phyloP scores from a whole-genome alignment of 2,888 invertebrate genomes.

The Synergus itoensis region DNA sequence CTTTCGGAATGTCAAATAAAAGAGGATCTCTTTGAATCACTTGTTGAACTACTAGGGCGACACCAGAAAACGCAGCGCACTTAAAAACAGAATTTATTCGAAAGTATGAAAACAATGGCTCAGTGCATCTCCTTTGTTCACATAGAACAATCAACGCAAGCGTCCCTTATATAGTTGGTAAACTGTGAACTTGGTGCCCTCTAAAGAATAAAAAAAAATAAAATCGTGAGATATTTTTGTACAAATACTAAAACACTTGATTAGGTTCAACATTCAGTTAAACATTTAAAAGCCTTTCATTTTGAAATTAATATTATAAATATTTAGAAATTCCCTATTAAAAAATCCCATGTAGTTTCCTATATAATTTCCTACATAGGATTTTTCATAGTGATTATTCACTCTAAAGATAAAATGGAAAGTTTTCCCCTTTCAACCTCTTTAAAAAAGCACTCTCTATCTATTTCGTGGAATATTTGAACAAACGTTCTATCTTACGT shows the following conservation, averaged over 20 bases:
- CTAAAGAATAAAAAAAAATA: neutral
- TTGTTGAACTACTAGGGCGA: conserved; percentile 50
- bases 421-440: neutral
- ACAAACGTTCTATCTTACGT: neutral
- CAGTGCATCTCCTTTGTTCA: conserved; percentile 58
- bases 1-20: conserved; percentile 46
- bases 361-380: too few relatives aligned
- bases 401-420: neutral
- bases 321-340: too few relatives aligned
- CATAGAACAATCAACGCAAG: conserved; percentile 60
- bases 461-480: neutral
- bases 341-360: too few relatives aligned
- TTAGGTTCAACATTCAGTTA: neutral
- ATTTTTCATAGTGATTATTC: too few relatives aligned
- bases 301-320: too few relatives aligned
- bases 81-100: conserved; percentile 57
- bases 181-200: conserved; percentile 16
- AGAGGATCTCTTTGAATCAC: conserved; percentile 49
- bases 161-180: conserved; percentile 46
- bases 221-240: neutral
- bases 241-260: neutral
- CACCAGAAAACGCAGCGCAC: conserved; percentile 39
- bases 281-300: neutral
- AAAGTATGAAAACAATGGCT: conserved; percentile 58
- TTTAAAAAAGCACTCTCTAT: neutral